Evolutionary conservation across 2,113 vertebrate genomes (phyloP), one percentile per base, ranked within the genome.

Genomic region (Pogona vitticeps): DNA sequence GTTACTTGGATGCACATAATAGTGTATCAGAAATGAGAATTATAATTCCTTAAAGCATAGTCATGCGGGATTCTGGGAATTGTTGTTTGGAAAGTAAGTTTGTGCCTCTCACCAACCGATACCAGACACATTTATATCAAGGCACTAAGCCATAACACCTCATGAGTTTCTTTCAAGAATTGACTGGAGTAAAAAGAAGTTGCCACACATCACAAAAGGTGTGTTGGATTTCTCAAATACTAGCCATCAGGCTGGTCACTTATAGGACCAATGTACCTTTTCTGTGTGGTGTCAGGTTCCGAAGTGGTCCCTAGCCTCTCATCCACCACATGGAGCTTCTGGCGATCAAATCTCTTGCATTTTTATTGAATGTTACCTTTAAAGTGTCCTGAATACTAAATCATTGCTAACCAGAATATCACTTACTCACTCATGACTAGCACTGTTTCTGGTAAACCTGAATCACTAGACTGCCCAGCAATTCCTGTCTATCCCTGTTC

Each of bases 341-440:
- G 84, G 80, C 84, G 75, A 85, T 70, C 36, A 10, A 61, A 87
- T 52, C 72, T 84, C 36, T 88, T 92, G 89, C 86, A 63, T 87
- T 73, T 82, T 75, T 75, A 78, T 83, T 1, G 70, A 85, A 42
- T 86, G 79, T 86, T 90, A 67, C n/a, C 26, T 87, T 92, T 90
- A 91, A 91, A 86, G 77, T 78, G 72, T 59, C 75, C 68, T 89
- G 91, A 91, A 90, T 91, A 91, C 80, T 82, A 85, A 92, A 80
- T 70, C 77, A 83, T 88, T 91, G 77, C 46, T 83, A 86, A 10
- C 72, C 59, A 76, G 77, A 90, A 56, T 87, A 92, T 88, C 61
- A 86, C 87, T 90, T 93, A 90, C 89, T 93, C 91, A 86, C 88
- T 94, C 83, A 36, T 94, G 89, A 92, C 85, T 87, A 75, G 80